Conservation (phyloP, 2,888 invertebrate species). For the Calameuta pallipes region DNA sequence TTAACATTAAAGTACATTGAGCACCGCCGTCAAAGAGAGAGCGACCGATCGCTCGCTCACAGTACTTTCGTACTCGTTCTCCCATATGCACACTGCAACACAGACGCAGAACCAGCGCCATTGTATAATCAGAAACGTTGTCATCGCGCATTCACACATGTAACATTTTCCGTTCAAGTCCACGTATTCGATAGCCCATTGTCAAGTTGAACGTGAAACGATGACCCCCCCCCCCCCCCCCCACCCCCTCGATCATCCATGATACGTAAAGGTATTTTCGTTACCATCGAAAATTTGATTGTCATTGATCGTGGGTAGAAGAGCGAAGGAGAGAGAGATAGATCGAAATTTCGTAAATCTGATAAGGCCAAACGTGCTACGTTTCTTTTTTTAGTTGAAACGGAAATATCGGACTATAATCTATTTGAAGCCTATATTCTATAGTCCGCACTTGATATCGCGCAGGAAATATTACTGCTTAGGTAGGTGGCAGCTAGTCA, state of each 20-base stretch:
- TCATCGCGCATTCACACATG: conserved; percentile 25
- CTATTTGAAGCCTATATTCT: not conserved
- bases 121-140: not conserved
- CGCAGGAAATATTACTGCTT: not conserved
- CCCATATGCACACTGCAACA: not conserved
- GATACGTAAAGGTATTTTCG: not conserved
- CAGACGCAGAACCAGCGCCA: not conserved
- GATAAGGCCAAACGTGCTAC: not conserved
- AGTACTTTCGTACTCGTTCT: conserved; percentile 16
- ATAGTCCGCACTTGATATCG: not conserved
- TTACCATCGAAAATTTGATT: not conserved
- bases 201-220: conserved; percentile 52
- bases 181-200: conserved; percentile 50
- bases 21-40: conserved; percentile 50
- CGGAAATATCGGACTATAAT: conserved; percentile 1
- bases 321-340: conserved; percentile 7
- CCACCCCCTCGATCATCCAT: not conserved
- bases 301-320: not conserved
- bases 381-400: not conserved
- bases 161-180: conserved; percentile 45
- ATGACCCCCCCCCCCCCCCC: not conserved
- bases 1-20: conserved; percentile 24
- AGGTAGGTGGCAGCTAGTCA: not conserved
- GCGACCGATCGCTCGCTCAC: conserved; percentile 25
- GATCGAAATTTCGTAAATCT: not conserved